Evolutionary conservation across 2,888 invertebrate species (phyloP).

Genomic region (Oasisia sp.): DNA sequence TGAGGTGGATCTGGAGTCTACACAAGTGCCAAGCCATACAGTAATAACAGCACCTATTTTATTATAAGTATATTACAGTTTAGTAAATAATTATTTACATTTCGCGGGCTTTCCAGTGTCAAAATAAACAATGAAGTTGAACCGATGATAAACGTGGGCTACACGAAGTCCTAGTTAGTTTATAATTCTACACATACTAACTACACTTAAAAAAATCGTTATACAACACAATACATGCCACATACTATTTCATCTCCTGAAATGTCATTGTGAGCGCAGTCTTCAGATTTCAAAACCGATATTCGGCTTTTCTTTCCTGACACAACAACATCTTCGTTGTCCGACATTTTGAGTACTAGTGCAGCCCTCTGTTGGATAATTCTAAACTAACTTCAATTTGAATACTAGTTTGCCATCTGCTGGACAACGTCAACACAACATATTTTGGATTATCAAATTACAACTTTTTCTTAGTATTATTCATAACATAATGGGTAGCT

Average conservation of each 20-base stretch:
- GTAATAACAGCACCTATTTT: not conserved
- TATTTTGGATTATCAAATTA: no score
- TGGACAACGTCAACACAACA: not conserved
- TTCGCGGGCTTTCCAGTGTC: not conserved
- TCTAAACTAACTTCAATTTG: not conserved
- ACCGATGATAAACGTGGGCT: not conserved
- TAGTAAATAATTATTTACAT: not conserved
- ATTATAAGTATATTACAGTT: not conserved
- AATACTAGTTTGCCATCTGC: not conserved
- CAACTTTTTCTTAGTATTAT: no score
- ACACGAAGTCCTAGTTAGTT: not conserved
- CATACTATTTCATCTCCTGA: constrained; percentile 71
- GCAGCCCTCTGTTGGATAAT: constrained; percentile 25
- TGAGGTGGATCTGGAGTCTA: no score
- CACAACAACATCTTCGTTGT: constrained; percentile 54
- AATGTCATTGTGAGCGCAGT: constrained; percentile 68
- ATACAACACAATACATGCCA: constrained; percentile 17
- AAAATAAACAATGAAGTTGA: not conserved
- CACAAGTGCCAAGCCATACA: not conserved
- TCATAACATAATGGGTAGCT: no score
- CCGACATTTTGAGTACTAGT: constrained; percentile 49
- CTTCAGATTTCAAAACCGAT: constrained; percentile 37
- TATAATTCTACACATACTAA: not conserved
- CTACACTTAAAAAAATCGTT: not conserved
- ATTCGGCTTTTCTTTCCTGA: constrained; percentile 51